These are phyloP conservation scores for Miichthys miiuy DNA, from an alignment of 2,797 vertebrate genomes.

Conservation along the genomic window DNA sequence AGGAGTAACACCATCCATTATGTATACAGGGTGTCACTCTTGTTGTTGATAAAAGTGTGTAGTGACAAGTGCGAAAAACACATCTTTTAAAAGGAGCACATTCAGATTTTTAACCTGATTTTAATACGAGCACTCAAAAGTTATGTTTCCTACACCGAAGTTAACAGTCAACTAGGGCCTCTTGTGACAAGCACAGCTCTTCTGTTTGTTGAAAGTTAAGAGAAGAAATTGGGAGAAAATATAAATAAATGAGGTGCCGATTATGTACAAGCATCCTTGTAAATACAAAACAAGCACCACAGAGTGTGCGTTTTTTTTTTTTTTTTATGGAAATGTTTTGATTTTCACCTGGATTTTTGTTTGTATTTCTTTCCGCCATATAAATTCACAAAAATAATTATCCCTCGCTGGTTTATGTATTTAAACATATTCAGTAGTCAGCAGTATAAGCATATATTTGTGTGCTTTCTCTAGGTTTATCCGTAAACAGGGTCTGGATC, in stretches of 20 bases:
- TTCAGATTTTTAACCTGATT: background rate
- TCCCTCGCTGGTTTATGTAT: background rate
- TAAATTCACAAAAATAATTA: background rate
- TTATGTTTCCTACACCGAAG: constrained; percentile 1
- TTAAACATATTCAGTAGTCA: background rate
- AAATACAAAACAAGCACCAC: constrained; percentile 3
- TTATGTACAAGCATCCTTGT: constrained; percentile 12
- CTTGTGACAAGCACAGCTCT: background rate
- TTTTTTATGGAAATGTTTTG: constrained; percentile 16
- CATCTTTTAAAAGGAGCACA: constrained; percentile 4
- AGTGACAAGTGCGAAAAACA: constrained; percentile 38
- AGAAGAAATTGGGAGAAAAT: constrained; percentile 2
- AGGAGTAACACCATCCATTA: constrained; percentile 63
- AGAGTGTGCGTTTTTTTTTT: constrained; percentile 19
- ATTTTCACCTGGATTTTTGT: constrained; percentile 9
- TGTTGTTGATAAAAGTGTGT: constrained; percentile 21
- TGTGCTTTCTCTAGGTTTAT: constrained; percentile 88
- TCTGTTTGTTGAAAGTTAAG: constrained; percentile 3
- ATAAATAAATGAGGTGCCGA: constrained; percentile 32
- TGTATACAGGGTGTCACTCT: constrained; percentile 55
- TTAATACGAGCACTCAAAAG: background rate
- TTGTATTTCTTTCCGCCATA: background rate
- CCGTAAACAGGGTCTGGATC: constrained; percentile 96
- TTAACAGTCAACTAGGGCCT: background rate
- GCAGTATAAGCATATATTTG: background rate